Evolutionary conservation across 1,140 invertebrate species (phyloP), one percentile per base, ranked within the genome.

Genomic region (Rhynchophorus ferrugineus): DNA sequence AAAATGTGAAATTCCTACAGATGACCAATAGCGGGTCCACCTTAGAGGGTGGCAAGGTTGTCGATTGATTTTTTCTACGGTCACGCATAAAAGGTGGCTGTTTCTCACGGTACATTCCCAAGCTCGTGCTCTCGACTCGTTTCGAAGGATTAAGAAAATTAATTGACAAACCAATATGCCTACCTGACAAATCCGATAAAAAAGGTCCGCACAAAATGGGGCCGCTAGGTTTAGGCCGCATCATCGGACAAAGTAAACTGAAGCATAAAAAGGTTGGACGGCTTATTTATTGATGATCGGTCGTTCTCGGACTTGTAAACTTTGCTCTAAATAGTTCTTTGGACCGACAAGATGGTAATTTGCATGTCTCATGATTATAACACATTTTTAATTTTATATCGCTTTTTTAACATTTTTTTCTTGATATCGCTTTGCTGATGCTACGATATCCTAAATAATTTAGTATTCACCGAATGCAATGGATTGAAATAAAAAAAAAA

Each of bases 111-210:
- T 55, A 55, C 46, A 55, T 55, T 55, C 53, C 42, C 46, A 55
- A 55, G 53, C 53, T 55, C 53, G 53, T 55, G 53, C 53, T 55
- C 53, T 38, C 18, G 38, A 49, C 29, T 44, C 53, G 53, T 55
- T 49, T 24, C 41, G 36, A 33, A 22, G 53, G 53, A 55, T 55
- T 55, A 55, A 49, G 45, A 55, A 55, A 54, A 55, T 55, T 55
- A 55, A 55, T 55, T 55, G 53, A 55, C 53, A 55, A 55, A 49
- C 53, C 53, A 49, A 55, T 55, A 55, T 55, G 46, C 53, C 53
- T 55, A 55, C 53, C 53, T 55, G 53, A 55, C 53, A 55, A 55
- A 55, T 55, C 53, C 53, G 53, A 55, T 55, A 55, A 55, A 49
- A 55, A 55, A 55, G 47, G 46, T 36, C 41, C 38, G 42, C 46